Conservation (phyloP, 2,888 invertebrate genomes). For the Tenthredo distinguenda region DNA sequence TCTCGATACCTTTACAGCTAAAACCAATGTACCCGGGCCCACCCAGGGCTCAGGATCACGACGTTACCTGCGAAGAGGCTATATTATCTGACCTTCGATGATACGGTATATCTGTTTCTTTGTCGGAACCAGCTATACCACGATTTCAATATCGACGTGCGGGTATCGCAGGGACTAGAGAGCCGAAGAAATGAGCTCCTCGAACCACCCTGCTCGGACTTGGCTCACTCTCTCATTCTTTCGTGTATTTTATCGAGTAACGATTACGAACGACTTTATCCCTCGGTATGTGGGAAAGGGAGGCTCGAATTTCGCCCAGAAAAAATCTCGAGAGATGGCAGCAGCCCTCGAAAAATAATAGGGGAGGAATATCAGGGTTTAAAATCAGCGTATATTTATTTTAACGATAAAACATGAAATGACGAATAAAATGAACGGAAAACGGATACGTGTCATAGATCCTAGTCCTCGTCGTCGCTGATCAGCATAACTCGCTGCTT, state of each 20-base stretch:
- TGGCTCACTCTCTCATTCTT: background rate
- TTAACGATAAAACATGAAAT: background rate
- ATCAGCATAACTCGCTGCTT: constrained; percentile 58
- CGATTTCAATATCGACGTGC: constrained; percentile 11
- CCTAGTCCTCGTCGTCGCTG: constrained; percentile 68
- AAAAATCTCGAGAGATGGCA: constrained; percentile 43
- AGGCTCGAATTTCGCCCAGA: background rate
- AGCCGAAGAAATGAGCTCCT: background rate
- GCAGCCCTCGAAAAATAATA: background rate
- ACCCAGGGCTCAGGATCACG: constrained; percentile 22
- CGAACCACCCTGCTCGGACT: background rate
- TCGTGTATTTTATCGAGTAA: constrained; percentile 14
- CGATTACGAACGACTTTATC: constrained; percentile 26
- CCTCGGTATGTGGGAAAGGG: background rate
- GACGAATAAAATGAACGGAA: background rate
- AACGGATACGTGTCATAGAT: background rate
- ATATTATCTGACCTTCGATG: constrained; percentile 28
- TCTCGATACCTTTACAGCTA: constrained; percentile 54
- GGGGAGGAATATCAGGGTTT: background rate
- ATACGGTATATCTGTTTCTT: background rate
- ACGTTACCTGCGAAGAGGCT: constrained; percentile 35
- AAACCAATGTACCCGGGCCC: constrained; percentile 25
- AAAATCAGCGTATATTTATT: background rate
- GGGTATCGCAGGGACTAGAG: background rate
- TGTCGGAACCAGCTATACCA: background rate